Percentiles rank a stretch among this genome's conserved stretches.
These are phyloP conservation scores for Tyrannus savana DNA, from an alignment of 2,113 vertebrate genomes.

Conservation along the genomic window DNA sequence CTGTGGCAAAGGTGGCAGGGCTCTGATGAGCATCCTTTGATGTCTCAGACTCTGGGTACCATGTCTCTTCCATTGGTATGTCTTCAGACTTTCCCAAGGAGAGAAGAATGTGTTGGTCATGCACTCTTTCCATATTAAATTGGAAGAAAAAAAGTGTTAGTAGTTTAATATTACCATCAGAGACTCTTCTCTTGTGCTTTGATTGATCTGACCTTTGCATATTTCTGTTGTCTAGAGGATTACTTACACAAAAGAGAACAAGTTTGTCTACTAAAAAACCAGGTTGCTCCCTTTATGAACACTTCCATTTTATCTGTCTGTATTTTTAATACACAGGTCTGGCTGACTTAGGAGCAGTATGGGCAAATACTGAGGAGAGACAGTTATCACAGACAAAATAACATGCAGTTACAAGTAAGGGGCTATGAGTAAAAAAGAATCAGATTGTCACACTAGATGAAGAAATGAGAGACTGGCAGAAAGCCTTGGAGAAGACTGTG, in stretches of 20 bases:
- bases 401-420: neutral
- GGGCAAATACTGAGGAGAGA: neutral
- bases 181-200: neutral
- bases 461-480: neutral
- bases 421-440: neutral
- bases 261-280: neutral
- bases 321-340: neutral
- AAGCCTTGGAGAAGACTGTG: neutral
- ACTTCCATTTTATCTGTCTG: neutral
- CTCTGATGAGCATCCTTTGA: neutral
- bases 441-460: neutral
- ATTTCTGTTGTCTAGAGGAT: neutral
- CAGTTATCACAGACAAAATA: neutral
- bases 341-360: neutral
- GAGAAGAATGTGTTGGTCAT: neutral
- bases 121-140: constrained; percentile 5
- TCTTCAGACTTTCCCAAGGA: constrained; percentile 24
- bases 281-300: neutral
- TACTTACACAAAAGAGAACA: neutral
- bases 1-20: neutral
- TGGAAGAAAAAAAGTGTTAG: neutral
- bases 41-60: neutral
- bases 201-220: neutral
- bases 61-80: neutral
- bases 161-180: neutral